phyloP scores from a whole-genome alignment of 2,113 vertebrate genomes.

The Phaethon lepturus region DNA sequence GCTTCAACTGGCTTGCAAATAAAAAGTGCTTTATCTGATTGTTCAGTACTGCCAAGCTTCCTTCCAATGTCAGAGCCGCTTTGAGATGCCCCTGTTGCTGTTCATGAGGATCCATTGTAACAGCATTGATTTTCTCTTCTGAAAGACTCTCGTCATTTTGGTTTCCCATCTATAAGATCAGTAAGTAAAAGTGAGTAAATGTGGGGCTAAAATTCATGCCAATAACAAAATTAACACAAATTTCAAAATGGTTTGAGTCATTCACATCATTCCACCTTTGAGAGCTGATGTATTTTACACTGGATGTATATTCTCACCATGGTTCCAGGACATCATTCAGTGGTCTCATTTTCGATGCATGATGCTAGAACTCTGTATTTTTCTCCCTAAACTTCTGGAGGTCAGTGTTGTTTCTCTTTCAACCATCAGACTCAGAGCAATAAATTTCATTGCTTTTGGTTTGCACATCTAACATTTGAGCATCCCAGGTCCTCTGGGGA shows the following conservation, averaged over 20 bases:
- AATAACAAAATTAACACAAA: not conserved
- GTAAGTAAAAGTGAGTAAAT: not conserved
- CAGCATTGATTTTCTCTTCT: not conserved
- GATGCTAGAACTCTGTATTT: not conserved
- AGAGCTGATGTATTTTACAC: not conserved
- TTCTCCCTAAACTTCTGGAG: not conserved
- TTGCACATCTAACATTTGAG: not conserved
- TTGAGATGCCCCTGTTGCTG: not conserved
- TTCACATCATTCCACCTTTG: not conserved
- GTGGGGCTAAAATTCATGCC: not conserved
- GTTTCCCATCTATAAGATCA: not conserved
- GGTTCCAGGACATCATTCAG: not conserved
- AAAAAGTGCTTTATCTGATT: constrained; percentile 21
- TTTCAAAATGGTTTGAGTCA: not conserved
- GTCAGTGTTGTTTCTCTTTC: not conserved
- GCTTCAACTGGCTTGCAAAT: not conserved
- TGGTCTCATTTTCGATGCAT: not conserved
- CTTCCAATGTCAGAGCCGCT: not conserved
- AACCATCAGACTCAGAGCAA: not conserved
- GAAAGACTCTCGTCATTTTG: not conserved
- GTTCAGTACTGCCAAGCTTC: not conserved
- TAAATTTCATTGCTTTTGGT: not conserved
- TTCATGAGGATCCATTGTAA: not conserved
- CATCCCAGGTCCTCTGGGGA: not conserved
- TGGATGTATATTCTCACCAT: not conserved